Evolutionary conservation across 2,888 invertebrate genomes (phyloP), one percentile per base, ranked within the genome.

Genomic region (Epistrophe grossulariae): DNA sequence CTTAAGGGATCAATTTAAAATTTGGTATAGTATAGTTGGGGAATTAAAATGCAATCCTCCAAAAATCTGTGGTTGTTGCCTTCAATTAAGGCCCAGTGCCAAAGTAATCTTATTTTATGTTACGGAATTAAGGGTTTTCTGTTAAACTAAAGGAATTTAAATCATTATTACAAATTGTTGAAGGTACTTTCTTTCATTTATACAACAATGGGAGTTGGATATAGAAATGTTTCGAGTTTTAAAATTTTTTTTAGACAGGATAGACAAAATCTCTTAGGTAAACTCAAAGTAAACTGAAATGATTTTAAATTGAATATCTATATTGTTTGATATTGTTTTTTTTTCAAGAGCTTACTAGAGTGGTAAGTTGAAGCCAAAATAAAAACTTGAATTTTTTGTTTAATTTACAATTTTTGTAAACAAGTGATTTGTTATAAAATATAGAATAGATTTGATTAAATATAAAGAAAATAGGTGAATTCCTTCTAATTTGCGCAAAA

Each of bases 1-100:
- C 60, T 79, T 64, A 52, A 62, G 64, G 35, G 66, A 48, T 66
- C 66, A 48, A 55, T 40, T 62, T n/a, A n/a, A n/a, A n/a, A n/a
- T 50, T 24, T 24, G 24, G 24, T 24, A n/a, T 13, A 48, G 59
- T 59, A 59, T 38, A n/a, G 19, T 62, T 40, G 13, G 59, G 43
- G 43, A 50, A 11, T 70, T 73, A 60, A 48, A 60, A 73, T 73
- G 24, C 24, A n/a, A 64, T 52, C 52, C 60, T 52, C 52, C 60
- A 43, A 35, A 52, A 78, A 52, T 52, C 35, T 19, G 24, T 71
- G 38, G 38, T 31, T 31, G 45, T 35, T 45, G 55, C n/a, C 66
- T 55, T 55, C 28, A 76, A 76, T 76, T 55, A 66, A 19, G 52
- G 35, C 31, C 45, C 6, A 76, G 31, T 57, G 57, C 43, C 31